Evolutionary conservation across 2,888 invertebrate genomes (phyloP).

Genomic region (Drosophila algonquin): DNA sequence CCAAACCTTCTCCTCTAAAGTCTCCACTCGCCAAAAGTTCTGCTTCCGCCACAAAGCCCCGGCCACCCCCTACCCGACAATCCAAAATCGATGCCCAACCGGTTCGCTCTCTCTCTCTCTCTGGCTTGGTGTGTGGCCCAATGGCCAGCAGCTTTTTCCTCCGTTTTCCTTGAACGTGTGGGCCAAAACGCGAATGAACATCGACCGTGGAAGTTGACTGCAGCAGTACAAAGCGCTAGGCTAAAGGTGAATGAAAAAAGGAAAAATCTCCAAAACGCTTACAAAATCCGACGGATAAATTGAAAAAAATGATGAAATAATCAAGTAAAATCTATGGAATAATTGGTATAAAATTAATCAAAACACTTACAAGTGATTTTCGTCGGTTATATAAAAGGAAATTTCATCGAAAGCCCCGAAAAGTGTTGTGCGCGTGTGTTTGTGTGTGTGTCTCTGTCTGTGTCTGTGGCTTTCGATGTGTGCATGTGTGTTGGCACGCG

Average conservation of each 20-base stretch:
- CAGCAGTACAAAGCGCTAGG: constrained; percentile 77
- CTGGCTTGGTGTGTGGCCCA: constrained; percentile 18
- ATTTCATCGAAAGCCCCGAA: constrained; percentile 57
- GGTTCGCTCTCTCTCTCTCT: constrained; percentile 68
- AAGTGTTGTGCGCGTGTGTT: constrained; percentile 61
- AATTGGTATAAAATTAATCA: constrained; percentile 21
- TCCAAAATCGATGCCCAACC: constrained; percentile 71
- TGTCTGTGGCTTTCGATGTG: background rate
- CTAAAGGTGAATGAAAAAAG: constrained; percentile 69
- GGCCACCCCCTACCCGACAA: constrained; percentile 34
- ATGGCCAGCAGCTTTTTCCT: constrained; percentile 72
- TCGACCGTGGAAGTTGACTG: constrained; percentile 83
- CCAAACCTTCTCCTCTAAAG: constrained; percentile 22
- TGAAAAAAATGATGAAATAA: constrained; percentile 19
- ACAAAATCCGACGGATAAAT: constrained; percentile 24
- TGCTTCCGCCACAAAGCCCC: constrained; percentile 14
- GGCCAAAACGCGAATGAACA: constrained; percentile 83
- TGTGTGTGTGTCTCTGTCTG: constrained; percentile 6
- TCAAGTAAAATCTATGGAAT: constrained; percentile 17
- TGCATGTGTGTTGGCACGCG: constrained; percentile 58
- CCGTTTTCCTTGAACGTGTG: constrained; percentile 74
- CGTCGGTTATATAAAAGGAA: constrained; percentile 70
- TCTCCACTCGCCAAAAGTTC: constrained; percentile 68
- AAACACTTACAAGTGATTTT: constrained; percentile 10
- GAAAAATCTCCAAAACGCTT: constrained; percentile 39